Evolutionary conservation across 1,140 invertebrate genomes (phyloP).

Genomic region (Atopsyche davidsoni): DNA sequence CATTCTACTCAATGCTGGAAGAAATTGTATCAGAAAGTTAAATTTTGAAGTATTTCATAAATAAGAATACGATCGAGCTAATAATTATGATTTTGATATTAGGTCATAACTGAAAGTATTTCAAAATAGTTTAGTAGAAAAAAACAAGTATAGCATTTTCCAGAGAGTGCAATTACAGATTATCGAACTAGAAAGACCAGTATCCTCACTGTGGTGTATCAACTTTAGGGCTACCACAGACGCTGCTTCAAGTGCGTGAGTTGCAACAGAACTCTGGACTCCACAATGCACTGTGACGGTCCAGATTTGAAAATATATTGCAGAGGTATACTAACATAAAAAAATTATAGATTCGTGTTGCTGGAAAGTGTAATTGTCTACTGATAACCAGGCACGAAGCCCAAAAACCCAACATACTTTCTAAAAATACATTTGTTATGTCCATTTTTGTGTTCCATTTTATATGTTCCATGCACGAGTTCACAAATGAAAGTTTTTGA

Average conservation of each 20-base stretch:
- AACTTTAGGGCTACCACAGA: conserved; percentile 77
- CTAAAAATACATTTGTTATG: no score
- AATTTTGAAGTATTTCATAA: no score
- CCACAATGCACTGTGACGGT: conserved; percentile 86
- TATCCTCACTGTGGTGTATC: conserved; percentile 14
- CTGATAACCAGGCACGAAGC: conserved; percentile 7
- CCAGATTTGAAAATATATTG: conserved; percentile 92
- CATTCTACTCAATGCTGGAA: no score
- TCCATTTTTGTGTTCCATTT: conserved; percentile 1
- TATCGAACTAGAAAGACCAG: no score
- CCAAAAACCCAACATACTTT: conserved; percentile 11
- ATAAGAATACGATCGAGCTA: no score
- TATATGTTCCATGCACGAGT: conserved; percentile 10
- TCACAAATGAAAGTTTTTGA: no score
- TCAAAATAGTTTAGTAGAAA: no score
- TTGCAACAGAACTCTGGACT: conserved; percentile 89
- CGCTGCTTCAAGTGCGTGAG: conserved; percentile 84
- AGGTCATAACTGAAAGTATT: no score
- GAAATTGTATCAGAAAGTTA: no score
- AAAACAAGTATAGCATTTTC: no score
- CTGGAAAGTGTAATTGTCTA: conserved; percentile 4
- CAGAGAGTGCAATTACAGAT: no score
- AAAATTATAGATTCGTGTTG: conserved; percentile 22
- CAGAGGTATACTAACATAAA: conserved; percentile 59
- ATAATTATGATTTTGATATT: no score